phyloP scores from a whole-genome alignment of 2,888 invertebrate genomes.

The Zaprionus obscuricornis region DNA sequence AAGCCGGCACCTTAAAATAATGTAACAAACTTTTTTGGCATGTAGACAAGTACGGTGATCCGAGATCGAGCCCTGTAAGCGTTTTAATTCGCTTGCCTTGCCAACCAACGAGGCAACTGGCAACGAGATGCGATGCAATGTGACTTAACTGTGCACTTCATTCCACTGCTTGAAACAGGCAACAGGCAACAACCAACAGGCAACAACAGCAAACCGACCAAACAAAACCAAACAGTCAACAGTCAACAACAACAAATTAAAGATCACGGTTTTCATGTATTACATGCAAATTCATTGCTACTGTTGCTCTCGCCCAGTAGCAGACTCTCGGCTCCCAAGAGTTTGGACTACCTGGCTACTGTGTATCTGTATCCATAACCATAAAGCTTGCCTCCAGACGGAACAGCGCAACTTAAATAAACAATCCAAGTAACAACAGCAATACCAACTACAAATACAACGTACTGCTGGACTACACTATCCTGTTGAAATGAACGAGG shows the following conservation, averaged over 20 bases:
- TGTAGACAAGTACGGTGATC: constrained; percentile 65
- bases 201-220: constrained; percentile 81
- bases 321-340: constrained; percentile 15
- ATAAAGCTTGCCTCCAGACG: constrained; percentile 65
- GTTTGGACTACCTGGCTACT: constrained; percentile 45
- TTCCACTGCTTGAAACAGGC: constrained; percentile 16
- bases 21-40: constrained; percentile 75
- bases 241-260: constrained; percentile 81
- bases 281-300: constrained; percentile 83
- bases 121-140: constrained; percentile 24
- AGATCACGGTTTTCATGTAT: constrained; percentile 84
- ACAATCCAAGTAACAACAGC: constrained; percentile 53
- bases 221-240: constrained; percentile 31
- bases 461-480: too few species aligned
- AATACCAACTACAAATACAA: constrained; percentile 9
- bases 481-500: too few species aligned
- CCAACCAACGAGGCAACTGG: background rate
- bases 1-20: constrained; percentile 73
- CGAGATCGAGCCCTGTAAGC: constrained; percentile 65
- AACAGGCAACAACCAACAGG: constrained; percentile 35
- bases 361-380: constrained; percentile 67
- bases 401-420: constrained; percentile 67
- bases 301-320: constrained; percentile 69
- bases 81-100: constrained; percentile 54
- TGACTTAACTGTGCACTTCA: constrained; percentile 25